These are phyloP conservation scores for Caenorhabditis briggsae DNA, from an alignment of 1,140 invertebrate genomes.

Conservation along the genomic window DNA sequence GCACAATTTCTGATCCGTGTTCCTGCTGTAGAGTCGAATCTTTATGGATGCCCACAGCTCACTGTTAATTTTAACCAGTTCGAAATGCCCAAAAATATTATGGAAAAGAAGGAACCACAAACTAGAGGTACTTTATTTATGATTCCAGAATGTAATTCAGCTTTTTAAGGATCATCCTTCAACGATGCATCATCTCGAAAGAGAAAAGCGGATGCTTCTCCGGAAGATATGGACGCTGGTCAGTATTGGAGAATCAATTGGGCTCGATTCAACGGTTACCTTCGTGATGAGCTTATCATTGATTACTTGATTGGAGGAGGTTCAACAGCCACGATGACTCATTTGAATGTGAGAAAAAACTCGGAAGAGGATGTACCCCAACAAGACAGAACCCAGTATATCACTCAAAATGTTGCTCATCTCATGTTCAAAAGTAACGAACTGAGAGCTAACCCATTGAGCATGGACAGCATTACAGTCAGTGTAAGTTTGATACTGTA, in stretches of 20 bases:
- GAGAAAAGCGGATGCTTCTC: slow-evolving; percentile 22
- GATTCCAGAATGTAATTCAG: neutral
- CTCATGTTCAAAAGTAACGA: slow-evolving; percentile 40
- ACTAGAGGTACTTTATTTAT: neutral
- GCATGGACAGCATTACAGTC: slow-evolving; percentile 23
- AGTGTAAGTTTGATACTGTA: slow-evolving; percentile 2
- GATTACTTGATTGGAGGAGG: slow-evolving; percentile 49
- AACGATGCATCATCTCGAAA: neutral
- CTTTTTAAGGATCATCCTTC: neutral
- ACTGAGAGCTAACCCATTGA: slow-evolving; percentile 12
- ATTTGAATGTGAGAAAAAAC: slow-evolving; percentile 9
- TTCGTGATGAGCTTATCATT: slow-evolving; percentile 54
- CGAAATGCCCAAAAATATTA: neutral
- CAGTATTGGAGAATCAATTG: slow-evolving; percentile 57
- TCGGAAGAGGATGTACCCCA: neutral
- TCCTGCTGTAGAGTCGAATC: slow-evolving; percentile 9
- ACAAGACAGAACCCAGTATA: slow-evolving; percentile 36
- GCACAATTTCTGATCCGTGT: slow-evolving; percentile 48
- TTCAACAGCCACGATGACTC: neutral
- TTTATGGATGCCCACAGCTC: slow-evolving; percentile 45
- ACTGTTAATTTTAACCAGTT: neutral
- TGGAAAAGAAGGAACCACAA: slow-evolving; percentile 11
- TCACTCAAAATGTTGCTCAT: slow-evolving; percentile 33
- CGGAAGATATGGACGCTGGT: slow-evolving; percentile 3
- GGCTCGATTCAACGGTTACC: slow-evolving; percentile 43